Evolutionary conservation across 2,113 vertebrate genomes (phyloP), one percentile per base, ranked within the genome.

Genomic region (Pollachius pollachius): DNA sequence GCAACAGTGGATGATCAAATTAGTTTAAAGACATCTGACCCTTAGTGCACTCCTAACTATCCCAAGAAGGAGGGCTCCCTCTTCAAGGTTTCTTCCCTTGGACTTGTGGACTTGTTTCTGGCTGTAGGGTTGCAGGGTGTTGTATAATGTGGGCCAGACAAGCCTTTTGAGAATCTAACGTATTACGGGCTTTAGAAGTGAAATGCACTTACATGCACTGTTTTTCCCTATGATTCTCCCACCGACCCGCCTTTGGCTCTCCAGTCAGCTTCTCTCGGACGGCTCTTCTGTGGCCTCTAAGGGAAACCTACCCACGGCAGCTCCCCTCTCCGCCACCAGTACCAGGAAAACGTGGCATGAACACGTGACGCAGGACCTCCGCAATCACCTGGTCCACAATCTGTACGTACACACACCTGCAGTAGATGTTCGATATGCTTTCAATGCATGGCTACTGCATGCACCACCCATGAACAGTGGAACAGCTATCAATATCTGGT

Each of bases 331-430:
- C 41, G 93, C 94, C 73, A 93, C 92, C 3, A 95, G 97, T 12
- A 93, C 95, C 85, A 94, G 96, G 86, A 99, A 99, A 90, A 87
- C 94, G 83, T 99, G 97, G 97, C 97, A 99, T 21, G 97, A 99
- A 85, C 97, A 99, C 4, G 97, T 99, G 87, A 99, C 97, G 90
- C 97, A 99, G 94, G 97, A 99, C 90, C 92, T 99, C 85, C 95
- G 97, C 79, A 99, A 97, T 90, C 97, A 99, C 86, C 94, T 99
- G 71, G 97, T 99, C 64, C 96, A 98, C 87, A 99, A 99, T 88
- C 94, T 99, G 97, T 98, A 87, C 84, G 97, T 94, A 76, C 34
- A 59, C 2, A 0, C 21, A 1, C 15, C 25, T 27, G 15, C 65
- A 64, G 62, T 1, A 56, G 8, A 15, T 62, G 60, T 11, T 62